Evolutionary conservation across 2,797 vertebrate genomes (phyloP).

Genomic region (Phyllotis vaccarum): DNA sequence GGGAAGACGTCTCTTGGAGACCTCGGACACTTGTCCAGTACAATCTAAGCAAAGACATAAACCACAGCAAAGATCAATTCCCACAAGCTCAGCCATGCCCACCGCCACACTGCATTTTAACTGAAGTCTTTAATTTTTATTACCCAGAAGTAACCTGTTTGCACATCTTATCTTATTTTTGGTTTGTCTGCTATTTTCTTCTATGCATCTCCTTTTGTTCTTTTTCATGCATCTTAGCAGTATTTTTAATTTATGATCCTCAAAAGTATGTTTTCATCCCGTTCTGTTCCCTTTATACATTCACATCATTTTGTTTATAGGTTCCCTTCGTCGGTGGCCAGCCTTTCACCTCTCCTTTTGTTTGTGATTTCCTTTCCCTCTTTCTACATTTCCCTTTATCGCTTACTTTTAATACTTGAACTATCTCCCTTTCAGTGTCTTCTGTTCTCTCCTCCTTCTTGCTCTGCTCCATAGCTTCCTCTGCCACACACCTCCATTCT

Average conservation of each 20-base stretch:
- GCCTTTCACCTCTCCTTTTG: neutral
- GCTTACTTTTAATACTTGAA: neutral
- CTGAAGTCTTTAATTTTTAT: neutral
- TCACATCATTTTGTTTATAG: neutral
- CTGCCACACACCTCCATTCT: neutral
- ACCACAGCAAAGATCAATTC: neutral
- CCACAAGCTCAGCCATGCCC: neutral
- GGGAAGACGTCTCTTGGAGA: neutral
- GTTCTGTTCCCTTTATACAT: neutral
- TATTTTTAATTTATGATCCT: neutral
- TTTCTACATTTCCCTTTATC: neutral
- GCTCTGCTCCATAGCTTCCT: too few relatives aligned
- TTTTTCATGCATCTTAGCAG: neutral
- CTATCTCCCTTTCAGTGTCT: neutral
- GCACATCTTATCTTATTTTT: neutral
- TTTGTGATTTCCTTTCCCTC: neutral
- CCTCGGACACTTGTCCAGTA: neutral
- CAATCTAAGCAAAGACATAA: neutral
- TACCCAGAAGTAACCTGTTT: neutral
- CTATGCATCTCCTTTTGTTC: neutral
- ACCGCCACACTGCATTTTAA: neutral
- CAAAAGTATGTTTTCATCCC: neutral
- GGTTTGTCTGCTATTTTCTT: neutral
- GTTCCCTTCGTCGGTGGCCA: neutral
- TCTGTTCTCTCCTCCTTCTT: neutral